Conservation (phyloP, 2,113 vertebrate genomes). For the Melanerpes aurifrons region DNA sequence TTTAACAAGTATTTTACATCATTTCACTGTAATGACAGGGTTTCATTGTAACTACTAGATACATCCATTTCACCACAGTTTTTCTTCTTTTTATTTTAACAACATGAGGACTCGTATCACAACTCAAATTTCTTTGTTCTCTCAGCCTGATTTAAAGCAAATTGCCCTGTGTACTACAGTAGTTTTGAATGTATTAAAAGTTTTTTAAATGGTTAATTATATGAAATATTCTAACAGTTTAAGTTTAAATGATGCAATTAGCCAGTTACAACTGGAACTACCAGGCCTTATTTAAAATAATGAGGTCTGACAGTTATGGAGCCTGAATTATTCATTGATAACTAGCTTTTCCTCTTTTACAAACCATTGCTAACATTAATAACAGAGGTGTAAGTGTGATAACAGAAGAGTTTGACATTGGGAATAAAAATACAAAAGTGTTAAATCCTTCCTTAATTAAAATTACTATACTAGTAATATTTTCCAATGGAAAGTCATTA, state of each 20-base stretch:
- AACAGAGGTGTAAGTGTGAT: constrained; percentile 81
- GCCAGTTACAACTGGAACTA: constrained; percentile 80
- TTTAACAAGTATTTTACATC: constrained; percentile 33
- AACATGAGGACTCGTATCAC: constrained; percentile 38
- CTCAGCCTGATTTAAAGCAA: constrained; percentile 71
- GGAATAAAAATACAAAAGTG: constrained; percentile 75
- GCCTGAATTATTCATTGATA: constrained; percentile 85
- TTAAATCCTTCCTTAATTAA: constrained; percentile 79
- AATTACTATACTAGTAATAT: constrained; percentile 67
- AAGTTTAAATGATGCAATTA: constrained; percentile 83
- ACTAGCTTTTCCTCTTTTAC: constrained; percentile 79
- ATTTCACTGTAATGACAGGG: constrained; percentile 13
- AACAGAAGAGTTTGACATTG: constrained; percentile 79
- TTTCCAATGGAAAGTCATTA: constrained; percentile 73
- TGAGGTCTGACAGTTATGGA: constrained; percentile 83
- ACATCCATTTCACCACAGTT: constrained; percentile 37
- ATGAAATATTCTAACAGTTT: constrained; percentile 78
- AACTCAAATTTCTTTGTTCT: constrained; percentile 62
- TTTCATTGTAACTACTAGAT: constrained; percentile 32
- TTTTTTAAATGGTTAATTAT: constrained; percentile 76
- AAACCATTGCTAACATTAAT: constrained; percentile 80
- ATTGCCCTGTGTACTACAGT: constrained; percentile 76
- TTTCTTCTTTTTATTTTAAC: constrained; percentile 54
- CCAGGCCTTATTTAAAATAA: constrained; percentile 83
- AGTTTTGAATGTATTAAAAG: constrained; percentile 77